Base-by-base conservation (phyloP, 1,140 invertebrate genomes). In the Macrotrachela quadricornifera region DNA sequence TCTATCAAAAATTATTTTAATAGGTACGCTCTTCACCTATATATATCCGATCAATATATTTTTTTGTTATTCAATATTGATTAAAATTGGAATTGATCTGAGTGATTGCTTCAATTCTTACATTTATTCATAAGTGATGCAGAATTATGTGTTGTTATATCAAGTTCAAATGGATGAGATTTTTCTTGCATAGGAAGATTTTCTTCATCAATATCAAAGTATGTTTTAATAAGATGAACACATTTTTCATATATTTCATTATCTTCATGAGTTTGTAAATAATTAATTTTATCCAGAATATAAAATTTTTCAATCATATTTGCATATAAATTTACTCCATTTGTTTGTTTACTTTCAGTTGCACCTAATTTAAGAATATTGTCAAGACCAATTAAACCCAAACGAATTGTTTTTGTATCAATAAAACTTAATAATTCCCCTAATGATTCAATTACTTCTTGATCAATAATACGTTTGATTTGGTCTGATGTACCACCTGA, bases 271-370 rank as follows among this genome's bases (percentile, higher is more conserved):
- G 85, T 85, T 70, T 95, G 91, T 9, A 95, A 73, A 67, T 83
- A 90, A 72, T 96, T 90, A 56, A 96, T 92, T 73, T 94, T 94
- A 62, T 95, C 88, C 61, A 96, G 72, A 61, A 87, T 86, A 16
- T 62, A 62, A 50, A 51, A 50, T 51, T 70, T 65, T 54, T 71
- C 69, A 14, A 71, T 57, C 60, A 67, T 62, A 21, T 61, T 46
- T 44, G 60, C 61, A 8, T 67, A 55, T 2, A 49, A 49, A 10
- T 67, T 61, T 13, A 61, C 56, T 21, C 66, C 60, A 15, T 60
- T 59, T 36, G 61, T 56, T 14, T 62, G 60, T 14, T n/a, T n/a
- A n/a, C n/a, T n/a, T n/a, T n/a, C n/a, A n/a, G 62, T 63, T 13
- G 63, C 63, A n/a, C n/a, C n/a, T n/a, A n/a, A n/a, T 53, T 59